These are phyloP conservation scores for Onychostoma macrolepis DNA, from an alignment of 2,113 vertebrate species.

Conservation along the genomic window DNA sequence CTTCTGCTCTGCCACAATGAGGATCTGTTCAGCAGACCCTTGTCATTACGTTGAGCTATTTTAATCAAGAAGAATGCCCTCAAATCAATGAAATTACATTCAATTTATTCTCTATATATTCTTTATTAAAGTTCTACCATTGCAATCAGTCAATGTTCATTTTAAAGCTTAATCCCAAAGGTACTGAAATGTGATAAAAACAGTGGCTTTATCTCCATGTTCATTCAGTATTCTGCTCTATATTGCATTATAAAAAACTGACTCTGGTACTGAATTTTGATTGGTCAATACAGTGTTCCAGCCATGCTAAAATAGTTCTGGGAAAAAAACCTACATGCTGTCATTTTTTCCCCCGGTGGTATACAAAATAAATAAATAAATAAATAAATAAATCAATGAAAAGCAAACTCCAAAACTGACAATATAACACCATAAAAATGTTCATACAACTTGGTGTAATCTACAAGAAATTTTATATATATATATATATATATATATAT, in stretches of 20 bases:
- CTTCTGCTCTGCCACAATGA: constrained; percentile 1
- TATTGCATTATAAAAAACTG: constrained; percentile 10
- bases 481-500: too few relatives aligned
- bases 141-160: constrained; percentile 13
- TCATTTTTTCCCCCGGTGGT: neutral
- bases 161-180: neutral
- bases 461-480: neutral
- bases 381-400: neutral
- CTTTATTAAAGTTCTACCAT: neutral
- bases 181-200: constrained; percentile 3
- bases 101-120: neutral
- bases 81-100: constrained; percentile 31
- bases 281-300: neutral
- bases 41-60: constrained; percentile 24
- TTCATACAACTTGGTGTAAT: neutral
- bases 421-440: neutral
- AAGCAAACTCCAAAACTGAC: neutral
- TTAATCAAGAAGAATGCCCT: constrained; percentile 13
- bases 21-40: neutral
- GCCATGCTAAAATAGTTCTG: neutral
- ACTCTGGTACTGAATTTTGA: neutral
- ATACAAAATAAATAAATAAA: neutral
- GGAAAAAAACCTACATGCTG: neutral
- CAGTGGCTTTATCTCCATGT: neutral
- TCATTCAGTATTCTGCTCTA: neutral